Percentiles rank a stretch among this genome's conserved stretches.
These are phyloP conservation scores for Hippopotamyrus pictus DNA, from an alignment of 2,797 vertebrate genomes.

Conservation along the genomic window DNA sequence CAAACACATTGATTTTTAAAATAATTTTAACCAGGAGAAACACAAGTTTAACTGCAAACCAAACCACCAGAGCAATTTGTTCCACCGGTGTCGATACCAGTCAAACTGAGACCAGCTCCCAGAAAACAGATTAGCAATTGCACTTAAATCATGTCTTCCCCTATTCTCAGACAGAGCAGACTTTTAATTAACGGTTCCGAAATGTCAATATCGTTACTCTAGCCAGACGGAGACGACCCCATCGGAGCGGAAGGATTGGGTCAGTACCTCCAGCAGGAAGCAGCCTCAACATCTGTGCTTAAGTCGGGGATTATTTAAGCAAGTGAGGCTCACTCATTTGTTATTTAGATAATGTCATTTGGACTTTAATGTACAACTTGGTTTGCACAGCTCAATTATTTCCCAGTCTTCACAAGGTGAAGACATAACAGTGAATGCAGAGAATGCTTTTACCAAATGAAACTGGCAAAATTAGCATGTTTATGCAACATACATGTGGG, in stretches of 20 bases:
- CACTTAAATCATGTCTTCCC: neutral
- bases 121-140: neutral
- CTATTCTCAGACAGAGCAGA: neutral
- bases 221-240: neutral
- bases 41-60: neutral
- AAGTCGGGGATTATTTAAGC: neutral
- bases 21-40: neutral
- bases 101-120: neutral
- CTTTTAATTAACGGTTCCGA: neutral
- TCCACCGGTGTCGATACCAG: neutral
- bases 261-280: neutral
- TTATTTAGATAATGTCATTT: neutral
- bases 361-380: neutral
- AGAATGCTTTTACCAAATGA: neutral
- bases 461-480: neutral
- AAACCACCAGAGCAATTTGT: neutral
- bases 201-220: neutral
- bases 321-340: neutral
- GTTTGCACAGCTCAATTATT: neutral
- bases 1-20: neutral
- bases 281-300: neutral
- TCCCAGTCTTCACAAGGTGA: neutral
- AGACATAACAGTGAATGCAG: neutral
- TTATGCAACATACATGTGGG: neutral
- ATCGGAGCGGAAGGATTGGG: neutral